Evolutionary conservation across 2,888 invertebrate genomes (phyloP).

Genomic region (Drosophila nigricruria): DNA sequence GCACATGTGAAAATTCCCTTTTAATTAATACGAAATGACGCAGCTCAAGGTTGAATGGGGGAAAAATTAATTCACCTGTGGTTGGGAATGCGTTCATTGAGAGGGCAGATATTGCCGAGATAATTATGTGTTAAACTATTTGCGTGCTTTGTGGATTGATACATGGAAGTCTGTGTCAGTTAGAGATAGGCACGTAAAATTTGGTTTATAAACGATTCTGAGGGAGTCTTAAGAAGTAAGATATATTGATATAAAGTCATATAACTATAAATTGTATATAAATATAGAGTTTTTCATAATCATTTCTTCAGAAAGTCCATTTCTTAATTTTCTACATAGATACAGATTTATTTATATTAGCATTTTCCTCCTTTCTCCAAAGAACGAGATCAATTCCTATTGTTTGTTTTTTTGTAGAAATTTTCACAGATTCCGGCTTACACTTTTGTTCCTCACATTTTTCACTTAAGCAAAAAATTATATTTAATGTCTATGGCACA

Average conservation of each 20-base stretch:
- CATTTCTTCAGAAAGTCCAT: too few species aligned
- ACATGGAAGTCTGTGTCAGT: background rate
- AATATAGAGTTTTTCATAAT: background rate
- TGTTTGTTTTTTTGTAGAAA: too few species aligned
- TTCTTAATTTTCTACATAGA: background rate
- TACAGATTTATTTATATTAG: background rate
- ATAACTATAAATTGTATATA: background rate
- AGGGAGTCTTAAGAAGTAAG: background rate
- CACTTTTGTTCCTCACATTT: background rate
- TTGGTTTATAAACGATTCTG: background rate
- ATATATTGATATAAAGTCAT: background rate
- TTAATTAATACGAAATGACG: conserved; percentile 19
- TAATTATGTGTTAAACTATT: background rate
- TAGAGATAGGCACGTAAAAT: background rate
- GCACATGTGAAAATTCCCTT: conserved; percentile 27
- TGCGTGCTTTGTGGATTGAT: background rate
- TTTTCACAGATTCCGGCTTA: too few species aligned
- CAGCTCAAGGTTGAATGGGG: background rate
- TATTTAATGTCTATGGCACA: too few species aligned
- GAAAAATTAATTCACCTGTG: conserved; percentile 1
- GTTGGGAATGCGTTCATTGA: conserved; percentile 1
- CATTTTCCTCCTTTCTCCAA: too few species aligned
- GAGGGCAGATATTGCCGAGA: background rate
- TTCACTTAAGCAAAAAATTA: background rate
- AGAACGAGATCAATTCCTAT: too few species aligned